These are phyloP conservation scores for Sebastes minor DNA, from an alignment of 2,797 vertebrate species.

Conservation along the genomic window DNA sequence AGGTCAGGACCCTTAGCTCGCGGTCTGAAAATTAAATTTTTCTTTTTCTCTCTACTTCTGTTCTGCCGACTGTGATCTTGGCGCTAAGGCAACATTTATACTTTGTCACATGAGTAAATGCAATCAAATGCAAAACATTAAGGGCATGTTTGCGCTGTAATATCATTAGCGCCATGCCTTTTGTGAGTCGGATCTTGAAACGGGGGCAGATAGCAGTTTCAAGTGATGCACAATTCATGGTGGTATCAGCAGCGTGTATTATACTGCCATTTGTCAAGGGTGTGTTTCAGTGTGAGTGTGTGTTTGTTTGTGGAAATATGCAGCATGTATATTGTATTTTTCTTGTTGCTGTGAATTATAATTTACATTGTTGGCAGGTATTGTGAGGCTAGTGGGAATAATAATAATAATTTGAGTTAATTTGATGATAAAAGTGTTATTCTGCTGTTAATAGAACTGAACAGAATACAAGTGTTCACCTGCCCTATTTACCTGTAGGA, in stretches of 20 bases:
- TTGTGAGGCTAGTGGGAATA: background rate
- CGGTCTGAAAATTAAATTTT: background rate
- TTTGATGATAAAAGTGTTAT: background rate
- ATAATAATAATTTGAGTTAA: background rate
- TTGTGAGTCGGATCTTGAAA: no score
- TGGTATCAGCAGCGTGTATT: background rate
- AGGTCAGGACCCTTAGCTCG: background rate
- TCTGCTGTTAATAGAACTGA: background rate
- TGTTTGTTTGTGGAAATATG: background rate
- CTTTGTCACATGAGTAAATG: background rate
- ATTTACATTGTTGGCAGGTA: background rate
- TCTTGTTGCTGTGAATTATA: background rate
- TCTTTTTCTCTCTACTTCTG: background rate
- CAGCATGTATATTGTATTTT: background rate
- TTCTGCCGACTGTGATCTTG: no score
- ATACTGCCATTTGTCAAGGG: background rate
- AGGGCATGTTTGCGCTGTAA: background rate
- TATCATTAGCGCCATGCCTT: background rate
- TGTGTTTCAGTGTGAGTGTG: background rate
- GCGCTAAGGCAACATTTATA: background rate
- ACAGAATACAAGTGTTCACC: background rate
- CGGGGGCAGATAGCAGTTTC: no score
- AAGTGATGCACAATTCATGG: background rate
- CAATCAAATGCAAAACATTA: rapidly evolving
- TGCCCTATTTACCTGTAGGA: background rate